Base-by-base conservation (phyloP, 2,113 vertebrate genomes). In the Nicator chloris region DNA sequence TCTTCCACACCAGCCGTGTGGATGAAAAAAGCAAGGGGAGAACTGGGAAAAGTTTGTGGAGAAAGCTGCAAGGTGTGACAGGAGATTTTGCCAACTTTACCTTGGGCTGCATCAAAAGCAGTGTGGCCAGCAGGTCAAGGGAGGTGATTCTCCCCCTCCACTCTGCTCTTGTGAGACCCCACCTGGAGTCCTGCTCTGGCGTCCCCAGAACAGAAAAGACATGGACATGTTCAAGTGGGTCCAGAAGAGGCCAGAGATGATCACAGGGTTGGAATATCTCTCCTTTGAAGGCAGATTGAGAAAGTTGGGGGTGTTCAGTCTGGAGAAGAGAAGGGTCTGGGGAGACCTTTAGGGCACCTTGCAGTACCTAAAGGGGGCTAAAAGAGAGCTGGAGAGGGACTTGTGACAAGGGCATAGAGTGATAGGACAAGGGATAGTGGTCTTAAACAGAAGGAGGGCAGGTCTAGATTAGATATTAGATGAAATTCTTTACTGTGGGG, bases 41-140 rank as follows among this genome's bases (percentile, higher is more conserved):
- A 17, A 17, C 2, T 2, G 5, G 28, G 13, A 17, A 69, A 63
- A 87, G 23, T 0, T 0, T 27, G 11, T 11, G 16, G 20, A 69
- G 26, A 44, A 51, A 60, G 26, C 14, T 82, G 19, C 24, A 17
- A 4, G 9, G 28, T 15, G 9, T 17, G 42, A 70, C 20, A 64
- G 24, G 24, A 70, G 15, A 44, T 47, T 63, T 54, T 54, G 11
- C 9, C 20, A 40, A 1, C 13, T 54, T 63, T 54, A 16, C 9
- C 40, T 39, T 40, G 23, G 19, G 18, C 56, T 70, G 6, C 40
- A 63, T 30, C 13, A 26, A 54, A 40, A 54, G 30, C 18, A 70
- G 40, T 0, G 0, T 30, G 22, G 49, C 23, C 19, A 61, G 47
- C 8, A 54, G 39, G 39, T n/a, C 23, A 8, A 39, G 39, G 19